Evolutionary conservation across 2,888 invertebrate species (phyloP).

Genomic region (Polydrusus pterygomalis): DNA sequence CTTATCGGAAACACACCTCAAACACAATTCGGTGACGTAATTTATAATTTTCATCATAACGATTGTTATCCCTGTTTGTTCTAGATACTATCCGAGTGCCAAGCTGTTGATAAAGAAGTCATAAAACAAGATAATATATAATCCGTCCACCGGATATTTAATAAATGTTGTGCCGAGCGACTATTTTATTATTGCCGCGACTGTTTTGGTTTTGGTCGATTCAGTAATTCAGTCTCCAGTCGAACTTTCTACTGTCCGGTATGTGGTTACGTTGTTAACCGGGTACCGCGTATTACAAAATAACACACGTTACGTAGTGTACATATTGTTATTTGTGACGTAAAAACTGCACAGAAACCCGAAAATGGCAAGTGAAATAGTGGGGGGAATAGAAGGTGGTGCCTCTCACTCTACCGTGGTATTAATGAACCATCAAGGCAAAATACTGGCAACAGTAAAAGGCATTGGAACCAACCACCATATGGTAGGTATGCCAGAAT

Average conservation of each 20-base stretch:
- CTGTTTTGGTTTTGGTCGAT: neutral
- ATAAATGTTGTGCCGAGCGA: slow-evolving; percentile 10
- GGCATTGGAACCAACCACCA: slow-evolving; percentile 89
- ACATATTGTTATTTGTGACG: no score
- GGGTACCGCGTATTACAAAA: neutral
- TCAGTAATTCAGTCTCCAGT: slow-evolving; percentile 5
- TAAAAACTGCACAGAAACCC: neutral
- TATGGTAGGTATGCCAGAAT: slow-evolving; percentile 88
- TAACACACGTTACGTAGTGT: no score
- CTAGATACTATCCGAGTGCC: slow-evolving; percentile 3
- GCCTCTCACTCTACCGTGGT: slow-evolving; percentile 89
- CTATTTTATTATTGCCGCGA: slow-evolving; percentile 7
- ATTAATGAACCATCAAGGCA: slow-evolving; percentile 83
- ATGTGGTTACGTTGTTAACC: slow-evolving; percentile 9
- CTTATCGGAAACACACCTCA: slow-evolving; percentile 22
- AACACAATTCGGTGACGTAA: slow-evolving; percentile 2
- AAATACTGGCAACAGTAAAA: slow-evolving; percentile 77
- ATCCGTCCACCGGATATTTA: slow-evolving; percentile 12
- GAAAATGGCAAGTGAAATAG: slow-evolving; percentile 44
- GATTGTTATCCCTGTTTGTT: slow-evolving; percentile 24
- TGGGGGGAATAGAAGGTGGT: slow-evolving; percentile 74
- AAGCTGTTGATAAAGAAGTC: slow-evolving; percentile 12
- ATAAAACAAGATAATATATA: slow-evolving; percentile 4
- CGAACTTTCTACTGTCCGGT: slow-evolving; percentile 25
- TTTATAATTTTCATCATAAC: neutral